Evolutionary conservation across 2,113 vertebrate species (phyloP), one percentile per base, ranked within the genome.

Genomic region (Cheirogaleus medius): DNA sequence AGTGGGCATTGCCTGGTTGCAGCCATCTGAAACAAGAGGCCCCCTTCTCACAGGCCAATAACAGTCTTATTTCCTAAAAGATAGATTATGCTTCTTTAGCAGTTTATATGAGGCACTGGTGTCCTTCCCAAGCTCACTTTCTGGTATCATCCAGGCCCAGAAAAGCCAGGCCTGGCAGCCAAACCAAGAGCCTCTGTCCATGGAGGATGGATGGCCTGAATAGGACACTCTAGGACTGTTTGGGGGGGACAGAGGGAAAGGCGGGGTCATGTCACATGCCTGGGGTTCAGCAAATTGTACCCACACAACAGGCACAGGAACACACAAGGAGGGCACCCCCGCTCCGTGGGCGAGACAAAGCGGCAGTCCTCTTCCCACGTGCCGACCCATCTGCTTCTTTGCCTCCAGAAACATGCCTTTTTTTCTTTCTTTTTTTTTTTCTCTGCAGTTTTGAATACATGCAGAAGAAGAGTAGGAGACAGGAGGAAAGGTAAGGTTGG

Each of bases 381-480:
- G 85, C 93, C 93, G 95, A 63, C 91, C 97, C 97, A 97, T 98
- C 97, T 97, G 95, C 80, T 93, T 68, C 96, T 94, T 81, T 96
- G 97, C 94, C 91, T 93, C 97, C 66, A 95, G 71, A 93, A 96
- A 96, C 86, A 54, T 91, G 92, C 42, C 18, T 83, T 90, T 96
- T 56, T 63, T 66, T 32, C 23, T 73, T 89, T 29, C 74, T 76
- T 63, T 29, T 44, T 83, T 58, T 96, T 92, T 97, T 96, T 91
- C 84, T 93, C 92, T 95, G 68, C 90, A 97, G 95, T 90, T 96
- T 90, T 95, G 95, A 88, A 82, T 87, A 78, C 80, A 81, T 20
- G 71, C 85, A 73, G 85, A 98, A 98, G 96, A 97, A 94, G 74
- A 96, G 91, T 81, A 39, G 73, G 83, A 95, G 71, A 90, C 52